Base-by-base conservation (phyloP, 2,113 vertebrate species). In the Typhlomys cinereus region DNA sequence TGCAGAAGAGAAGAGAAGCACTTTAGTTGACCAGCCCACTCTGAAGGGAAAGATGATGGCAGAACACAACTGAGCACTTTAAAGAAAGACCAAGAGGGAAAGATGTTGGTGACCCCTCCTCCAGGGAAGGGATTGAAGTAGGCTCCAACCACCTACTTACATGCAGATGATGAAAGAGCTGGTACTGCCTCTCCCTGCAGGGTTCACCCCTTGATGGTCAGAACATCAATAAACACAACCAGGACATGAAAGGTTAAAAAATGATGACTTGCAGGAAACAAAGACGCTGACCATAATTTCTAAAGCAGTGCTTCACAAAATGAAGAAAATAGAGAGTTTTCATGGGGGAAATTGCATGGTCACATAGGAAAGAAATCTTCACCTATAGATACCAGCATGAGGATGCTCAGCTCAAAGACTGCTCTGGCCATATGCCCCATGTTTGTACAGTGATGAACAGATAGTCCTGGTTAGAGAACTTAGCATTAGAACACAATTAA, bases 361-460 rank as follows among this genome's bases (percentile, higher is more conserved):
- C 66, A 66, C 31, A 31, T 31, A 41, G 25, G 25, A 54, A 39
- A 41, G 82, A 85, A 13, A 17, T 1, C 64, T 39, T 6, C n/a
- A 54, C 1, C 25, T 54, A 3, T 13, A 21, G 9, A 2, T 14
- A 4, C 4, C 21, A 27, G 23, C 14, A 4, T 39, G 34, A 18
- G 14, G 20, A 46, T 50, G 23, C n/a, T 15, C 14, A 29, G 81
- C 14, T 29, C 17, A 84, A 84, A 23, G 8, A 4, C 50, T 83
- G 21, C 46, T 67, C 34, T n/a, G n/a, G n/a, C n/a, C 23, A 36
- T 15, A n/a, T 15, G 48, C 7, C 44, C 9, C 34, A 66, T 21
- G n/a, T 82, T 82, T 66, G 3, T 27, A 66, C 12, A 50, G 10
- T 25, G 31, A 11, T 31, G 66, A n/a, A 27, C 78, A 82, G 21